Base-by-base conservation (phyloP, 2,797 vertebrate genomes). In the Gallirallus australis region DNA sequence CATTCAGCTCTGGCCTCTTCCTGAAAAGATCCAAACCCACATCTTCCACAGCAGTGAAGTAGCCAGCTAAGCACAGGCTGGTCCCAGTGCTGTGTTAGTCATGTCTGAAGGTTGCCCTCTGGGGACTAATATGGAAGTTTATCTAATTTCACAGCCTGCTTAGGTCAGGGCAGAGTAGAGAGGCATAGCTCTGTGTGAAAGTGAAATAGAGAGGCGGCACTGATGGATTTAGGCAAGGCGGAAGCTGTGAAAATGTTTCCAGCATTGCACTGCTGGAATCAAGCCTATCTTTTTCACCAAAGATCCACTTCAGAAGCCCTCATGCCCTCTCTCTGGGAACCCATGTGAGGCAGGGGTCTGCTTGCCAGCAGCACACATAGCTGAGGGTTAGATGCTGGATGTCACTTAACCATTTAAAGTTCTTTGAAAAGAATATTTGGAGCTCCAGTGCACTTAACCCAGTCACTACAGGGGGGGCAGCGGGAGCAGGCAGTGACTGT, bases 321-420 rank as follows among this genome's bases (percentile, higher is more conserved):
- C 5, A 2, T 54, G 11, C 31, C 63, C 52, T 86, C 27, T 60
- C 10, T 24, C 2, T 81, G 37, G 59, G 37, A 90, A 30, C 14
- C 9, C 27, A 25, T 2, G 0, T 1, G 2, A 16, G 20, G 19
- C 8, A 3, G 4, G 7, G 14, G 1, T 23, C 39, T 4, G 15
- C 4, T 30, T 90, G 78, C 37, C 31, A 47, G 27, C 52, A 83
- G n/a, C 28, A 63, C 13, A 25, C 12, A 6, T 14, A 69, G 13
- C 14, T 66, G 59, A 42, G 27, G 25, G 9, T 35, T 42, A 70
- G 47, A 52, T 42, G 31, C 37, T 88, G 37, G 31, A 25, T 80
- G 30, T 7, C 18, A 11, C 12, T 82, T 85, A 28, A 71, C 7
- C 8, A 35, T 83, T 90, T 60, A 31, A 79, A 53, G 11, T 35